phyloP scores from a whole-genome alignment of 2,113 vertebrate genomes.

The Corythaixoides concolor region DNA sequence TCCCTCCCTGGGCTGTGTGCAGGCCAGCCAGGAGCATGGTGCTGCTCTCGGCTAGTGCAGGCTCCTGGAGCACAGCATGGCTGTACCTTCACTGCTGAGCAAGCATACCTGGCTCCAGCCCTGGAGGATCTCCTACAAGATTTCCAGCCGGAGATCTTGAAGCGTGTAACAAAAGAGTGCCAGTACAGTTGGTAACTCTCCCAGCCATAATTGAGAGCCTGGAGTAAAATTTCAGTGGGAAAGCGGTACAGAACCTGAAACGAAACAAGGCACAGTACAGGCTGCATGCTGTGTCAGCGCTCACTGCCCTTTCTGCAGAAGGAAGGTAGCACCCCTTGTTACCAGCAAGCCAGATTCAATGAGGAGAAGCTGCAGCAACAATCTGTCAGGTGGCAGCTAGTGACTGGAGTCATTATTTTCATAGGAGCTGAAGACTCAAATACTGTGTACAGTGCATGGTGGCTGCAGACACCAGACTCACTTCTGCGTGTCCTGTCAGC shows the following conservation, averaged over 20 bases:
- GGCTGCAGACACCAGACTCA: background rate
- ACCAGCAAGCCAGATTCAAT: background rate
- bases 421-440: background rate
- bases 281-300: accelerated
- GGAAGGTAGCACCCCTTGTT: background rate
- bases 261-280: background rate
- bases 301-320: background rate
- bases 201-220: background rate
- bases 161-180: background rate
- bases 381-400: background rate
- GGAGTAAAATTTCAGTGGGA: background rate
- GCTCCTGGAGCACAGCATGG: background rate
- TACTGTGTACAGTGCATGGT: accelerated
- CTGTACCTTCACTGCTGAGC: background rate
- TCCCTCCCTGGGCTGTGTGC: background rate
- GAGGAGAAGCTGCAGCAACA: background rate
- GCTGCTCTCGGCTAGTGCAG: background rate
- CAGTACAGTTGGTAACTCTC: background rate
- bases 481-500: background rate
- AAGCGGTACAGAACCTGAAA: background rate
- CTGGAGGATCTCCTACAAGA: background rate
- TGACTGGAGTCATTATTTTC: background rate
- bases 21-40: accelerated
- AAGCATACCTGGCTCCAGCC: background rate
- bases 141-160: background rate